phyloP scores from a whole-genome alignment of 2,888 invertebrate genomes.

The Xestia c-nigrum region DNA sequence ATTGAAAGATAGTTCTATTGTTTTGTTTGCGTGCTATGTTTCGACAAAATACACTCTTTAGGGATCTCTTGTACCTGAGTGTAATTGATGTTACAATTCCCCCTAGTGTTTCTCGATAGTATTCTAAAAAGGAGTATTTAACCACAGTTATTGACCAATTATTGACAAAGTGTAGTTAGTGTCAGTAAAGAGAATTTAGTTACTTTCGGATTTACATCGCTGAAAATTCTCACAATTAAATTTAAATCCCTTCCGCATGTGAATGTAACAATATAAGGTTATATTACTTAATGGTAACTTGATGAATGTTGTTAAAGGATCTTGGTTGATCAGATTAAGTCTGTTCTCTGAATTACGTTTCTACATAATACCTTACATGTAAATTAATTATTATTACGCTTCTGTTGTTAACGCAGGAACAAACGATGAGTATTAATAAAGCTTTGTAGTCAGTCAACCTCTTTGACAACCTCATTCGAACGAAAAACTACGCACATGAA shows the following conservation, averaged over 20 bases:
- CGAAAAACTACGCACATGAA: no score
- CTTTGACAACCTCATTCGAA: no score
- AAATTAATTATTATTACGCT: slow-evolving; percentile 30
- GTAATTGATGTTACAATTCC: not conserved
- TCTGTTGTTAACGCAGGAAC: not conserved
- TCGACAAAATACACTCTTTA: not conserved
- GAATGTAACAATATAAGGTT: slow-evolving; percentile 5
- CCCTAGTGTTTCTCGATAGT: not conserved
- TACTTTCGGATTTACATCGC: not conserved
- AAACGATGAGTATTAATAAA: not conserved
- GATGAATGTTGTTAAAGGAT: slow-evolving; percentile 14
- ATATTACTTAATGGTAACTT: slow-evolving; percentile 4
- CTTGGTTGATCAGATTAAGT: slow-evolving; percentile 39
- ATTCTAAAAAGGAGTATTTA: not conserved
- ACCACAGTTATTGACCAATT: no score
- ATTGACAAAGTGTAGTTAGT: no score
- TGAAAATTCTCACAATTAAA: not conserved
- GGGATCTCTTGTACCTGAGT: not conserved
- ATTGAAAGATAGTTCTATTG: not conserved
- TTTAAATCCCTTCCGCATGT: not conserved
- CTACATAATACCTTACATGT: slow-evolving; percentile 14
- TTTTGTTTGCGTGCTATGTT: not conserved
- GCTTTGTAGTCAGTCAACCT: not conserved
- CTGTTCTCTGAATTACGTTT: slow-evolving; percentile 24
- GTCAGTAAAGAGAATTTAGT: not conserved